Conservation (phyloP, 2,797 vertebrate species). For the Urosaurus nigricauda region DNA sequence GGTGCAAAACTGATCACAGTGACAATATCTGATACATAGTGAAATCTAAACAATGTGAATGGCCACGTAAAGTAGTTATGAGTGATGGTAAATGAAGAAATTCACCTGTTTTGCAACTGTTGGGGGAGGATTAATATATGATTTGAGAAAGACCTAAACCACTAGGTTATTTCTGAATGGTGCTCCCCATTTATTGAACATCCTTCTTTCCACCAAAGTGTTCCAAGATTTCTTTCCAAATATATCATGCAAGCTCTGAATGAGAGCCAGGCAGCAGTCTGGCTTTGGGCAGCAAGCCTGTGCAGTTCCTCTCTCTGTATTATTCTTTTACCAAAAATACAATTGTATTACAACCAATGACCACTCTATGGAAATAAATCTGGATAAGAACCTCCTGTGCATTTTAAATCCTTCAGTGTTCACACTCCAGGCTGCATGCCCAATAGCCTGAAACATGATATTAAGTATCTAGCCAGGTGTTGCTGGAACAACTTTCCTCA, state of each 20-base stretch:
- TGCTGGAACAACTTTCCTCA: slow-evolving; percentile 19
- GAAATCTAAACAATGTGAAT: neutral
- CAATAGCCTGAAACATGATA: slow-evolving; percentile 6
- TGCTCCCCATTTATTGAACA: slow-evolving; percentile 44
- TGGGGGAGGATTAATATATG: slow-evolving; percentile 19
- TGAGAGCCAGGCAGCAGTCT: slow-evolving; percentile 65
- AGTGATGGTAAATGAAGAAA: neutral
- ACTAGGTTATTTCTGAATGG: slow-evolving; percentile 50
- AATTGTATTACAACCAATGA: slow-evolving; percentile 46
- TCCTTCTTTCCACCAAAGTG: slow-evolving; percentile 62
- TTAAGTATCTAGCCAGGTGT: slow-evolving; percentile 48
- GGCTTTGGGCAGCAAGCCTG: slow-evolving; percentile 42
- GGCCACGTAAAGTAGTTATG: neutral
- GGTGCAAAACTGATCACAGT: neutral
- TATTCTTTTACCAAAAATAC: slow-evolving; percentile 52
- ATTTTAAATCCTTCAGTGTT: slow-evolving; percentile 51
- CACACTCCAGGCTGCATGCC: slow-evolving; percentile 11
- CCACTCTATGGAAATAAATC: slow-evolving; percentile 39
- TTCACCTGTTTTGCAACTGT: slow-evolving; percentile 44
- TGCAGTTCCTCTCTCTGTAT: slow-evolving; percentile 50
- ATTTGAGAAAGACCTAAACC: slow-evolving; percentile 33
- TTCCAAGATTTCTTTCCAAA: slow-evolving; percentile 72
- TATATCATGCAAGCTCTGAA: slow-evolving; percentile 56
- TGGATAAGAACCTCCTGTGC: slow-evolving; percentile 53
- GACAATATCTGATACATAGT: neutral